Evolutionary conservation across 2,797 vertebrate species (phyloP).

Genomic region (Poecilia wingei): DNA sequence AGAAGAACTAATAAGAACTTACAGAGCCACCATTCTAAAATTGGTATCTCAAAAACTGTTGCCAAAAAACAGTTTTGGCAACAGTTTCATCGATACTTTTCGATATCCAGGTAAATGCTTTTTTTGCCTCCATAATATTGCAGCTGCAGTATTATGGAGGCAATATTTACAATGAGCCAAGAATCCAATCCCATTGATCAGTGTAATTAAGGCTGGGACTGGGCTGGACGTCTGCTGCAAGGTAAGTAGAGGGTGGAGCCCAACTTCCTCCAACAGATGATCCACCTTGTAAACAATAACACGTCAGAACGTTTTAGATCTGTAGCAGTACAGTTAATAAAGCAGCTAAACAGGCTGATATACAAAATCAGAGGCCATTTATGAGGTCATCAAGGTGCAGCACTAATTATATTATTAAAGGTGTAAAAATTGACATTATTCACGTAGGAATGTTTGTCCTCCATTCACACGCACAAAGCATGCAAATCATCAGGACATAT

Average conservation of each 20-base stretch:
- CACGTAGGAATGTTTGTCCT: not conserved
- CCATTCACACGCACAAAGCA: not conserved
- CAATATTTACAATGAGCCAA: not conserved
- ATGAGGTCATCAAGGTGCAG: not conserved
- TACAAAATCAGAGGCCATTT: not conserved
- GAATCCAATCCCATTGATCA: not conserved
- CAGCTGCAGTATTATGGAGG: not conserved
- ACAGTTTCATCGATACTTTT: too few species aligned
- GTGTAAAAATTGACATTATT: not conserved
- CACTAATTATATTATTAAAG: not conserved
- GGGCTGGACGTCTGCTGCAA: not conserved
- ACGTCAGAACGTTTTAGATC: not conserved
- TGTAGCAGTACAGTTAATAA: not conserved
- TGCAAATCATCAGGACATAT: not conserved
- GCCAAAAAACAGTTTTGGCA: not conserved
- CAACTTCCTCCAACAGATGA: not conserved
- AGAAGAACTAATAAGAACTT: too few species aligned
- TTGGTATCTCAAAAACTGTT: not conserved
- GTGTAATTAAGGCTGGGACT: not conserved
- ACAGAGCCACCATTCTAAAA: not conserved
- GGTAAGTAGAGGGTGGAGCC: not conserved
- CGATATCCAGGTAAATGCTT: not conserved
- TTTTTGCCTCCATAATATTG: not conserved
- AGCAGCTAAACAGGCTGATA: not conserved
- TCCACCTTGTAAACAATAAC: not conserved